Base-by-base conservation (phyloP, 2,888 invertebrate genomes). In the Chalcis sispes region DNA sequence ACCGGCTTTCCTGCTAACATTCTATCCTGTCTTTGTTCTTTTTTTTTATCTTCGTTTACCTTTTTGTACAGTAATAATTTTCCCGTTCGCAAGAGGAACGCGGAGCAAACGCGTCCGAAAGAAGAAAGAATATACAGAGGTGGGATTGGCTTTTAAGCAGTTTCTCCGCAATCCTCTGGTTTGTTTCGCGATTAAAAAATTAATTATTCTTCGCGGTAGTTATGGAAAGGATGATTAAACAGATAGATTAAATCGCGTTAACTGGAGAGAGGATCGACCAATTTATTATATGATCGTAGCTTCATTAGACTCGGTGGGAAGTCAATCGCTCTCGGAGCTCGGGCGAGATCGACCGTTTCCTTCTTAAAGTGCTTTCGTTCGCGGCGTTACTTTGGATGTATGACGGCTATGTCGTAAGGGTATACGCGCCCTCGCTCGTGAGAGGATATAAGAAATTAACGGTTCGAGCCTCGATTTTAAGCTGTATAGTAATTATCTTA, bases 1-100 rank as follows among this genome's bases (percentile, higher is more conserved):
- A 70, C 71, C 79, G 77, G 23, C 20, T 42, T 61, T 7, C 61
- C 10, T 25, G 1, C 25, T 42, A 32, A 40, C 20, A 58, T 20
- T 20, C 32, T 58, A 8, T 18, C 18, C 15, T 36, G 10, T 8
- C 18, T 23, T 52, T 23, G 4, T 78, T 13, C 58, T 23, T 52
- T 70, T 80, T 80, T 81, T 76, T 52, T 70, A 75, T 72, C 50
- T 61, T 56, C 67, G 62, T 62, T 50, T 79, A 75, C 79, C 79
- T n/a, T n/a, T n/a, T n/a, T n/a, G n/a, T n/a, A n/a, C n/a, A n/a
- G 77, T 80, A 80, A 82, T 82, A 82, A 83, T 83, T 83, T 80
- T 80, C 79, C 25, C 27, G 20, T 40, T n/a, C 42, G 7, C 42
- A 7, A 10, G 25, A 8, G 8, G n/a, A 1, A 29, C 27, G 79